Conservation (phyloP, 2,797 vertebrate species). For the Pseudomugil tenellus region DNA sequence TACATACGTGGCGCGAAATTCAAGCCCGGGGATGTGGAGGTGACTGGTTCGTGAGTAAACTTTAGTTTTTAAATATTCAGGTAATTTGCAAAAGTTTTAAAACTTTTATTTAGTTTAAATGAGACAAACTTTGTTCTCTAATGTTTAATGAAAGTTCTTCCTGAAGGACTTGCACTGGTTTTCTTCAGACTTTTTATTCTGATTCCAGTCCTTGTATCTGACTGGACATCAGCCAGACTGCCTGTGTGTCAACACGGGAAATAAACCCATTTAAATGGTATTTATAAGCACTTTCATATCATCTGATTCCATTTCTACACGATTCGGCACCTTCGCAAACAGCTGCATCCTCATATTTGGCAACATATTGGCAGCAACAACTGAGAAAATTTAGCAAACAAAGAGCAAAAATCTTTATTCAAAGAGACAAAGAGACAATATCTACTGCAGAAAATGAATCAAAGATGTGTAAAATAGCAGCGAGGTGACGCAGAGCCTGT, state of each 20-base stretch:
- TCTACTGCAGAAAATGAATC: too few species aligned
- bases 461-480: too few species aligned
- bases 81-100: not conserved
- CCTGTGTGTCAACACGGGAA: not conserved
- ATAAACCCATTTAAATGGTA: not conserved
- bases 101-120: not conserved
- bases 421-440: too few species aligned
- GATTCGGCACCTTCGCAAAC: too few species aligned
- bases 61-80: not conserved
- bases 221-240: too few species aligned
- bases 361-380: too few species aligned
- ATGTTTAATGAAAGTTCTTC: not conserved
- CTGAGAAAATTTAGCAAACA: too few species aligned
- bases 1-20: slow-evolving; percentile 50
- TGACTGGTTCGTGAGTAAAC: slow-evolving; percentile 61
- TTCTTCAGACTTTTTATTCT: not conserved
- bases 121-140: too few species aligned
- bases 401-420: too few species aligned
- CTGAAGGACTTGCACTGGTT: not conserved
- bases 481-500: too few species aligned
- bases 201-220: not conserved
- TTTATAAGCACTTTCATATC: not conserved
- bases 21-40: slow-evolving; percentile 23
- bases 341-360: too few species aligned
- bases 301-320: not conserved